Conservation (phyloP, 2,113 vertebrate species). For the Carassius auratus region DNA sequence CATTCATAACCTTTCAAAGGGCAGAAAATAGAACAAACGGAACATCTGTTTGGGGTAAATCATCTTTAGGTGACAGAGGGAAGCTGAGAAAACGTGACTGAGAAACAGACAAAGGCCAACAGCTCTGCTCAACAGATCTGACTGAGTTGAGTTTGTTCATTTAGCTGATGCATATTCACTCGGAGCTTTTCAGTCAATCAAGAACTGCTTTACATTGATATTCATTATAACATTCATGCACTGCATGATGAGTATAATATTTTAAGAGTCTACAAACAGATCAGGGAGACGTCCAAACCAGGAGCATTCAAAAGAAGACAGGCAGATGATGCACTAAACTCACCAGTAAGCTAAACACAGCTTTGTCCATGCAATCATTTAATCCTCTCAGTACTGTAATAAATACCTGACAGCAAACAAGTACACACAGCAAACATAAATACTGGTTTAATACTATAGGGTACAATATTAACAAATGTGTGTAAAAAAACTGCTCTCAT, state of each 20-base stretch:
- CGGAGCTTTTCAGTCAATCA: slow-evolving; percentile 20
- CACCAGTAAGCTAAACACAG: slow-evolving; percentile 54
- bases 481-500: too few species aligned
- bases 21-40: slow-evolving; percentile 69
- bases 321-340: slow-evolving; percentile 50
- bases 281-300: slow-evolving; percentile 28
- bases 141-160: slow-evolving; percentile 58
- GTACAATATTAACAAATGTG: not conserved
- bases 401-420: slow-evolving; percentile 50
- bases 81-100: slow-evolving; percentile 60
- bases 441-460: slow-evolving; percentile 6
- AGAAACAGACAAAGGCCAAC: slow-evolving; percentile 69
- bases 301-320: slow-evolving; percentile 27
- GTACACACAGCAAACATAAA: slow-evolving; percentile 27
- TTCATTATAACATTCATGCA: not conserved
- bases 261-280: not conserved
- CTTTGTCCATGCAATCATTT: slow-evolving; percentile 53
- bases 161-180: slow-evolving; percentile 54
- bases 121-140: slow-evolving; percentile 57
- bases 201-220: slow-evolving; percentile 51
- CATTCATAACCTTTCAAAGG: slow-evolving; percentile 71
- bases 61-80: slow-evolving; percentile 71
- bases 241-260: not conserved
- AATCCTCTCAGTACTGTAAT: slow-evolving; percentile 54
- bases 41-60: slow-evolving; percentile 76